Percentiles rank a stretch among this genome's conserved stretches.
phyloP scores from a whole-genome alignment of 2,113 vertebrate genomes.

The Jacana jacana region DNA sequence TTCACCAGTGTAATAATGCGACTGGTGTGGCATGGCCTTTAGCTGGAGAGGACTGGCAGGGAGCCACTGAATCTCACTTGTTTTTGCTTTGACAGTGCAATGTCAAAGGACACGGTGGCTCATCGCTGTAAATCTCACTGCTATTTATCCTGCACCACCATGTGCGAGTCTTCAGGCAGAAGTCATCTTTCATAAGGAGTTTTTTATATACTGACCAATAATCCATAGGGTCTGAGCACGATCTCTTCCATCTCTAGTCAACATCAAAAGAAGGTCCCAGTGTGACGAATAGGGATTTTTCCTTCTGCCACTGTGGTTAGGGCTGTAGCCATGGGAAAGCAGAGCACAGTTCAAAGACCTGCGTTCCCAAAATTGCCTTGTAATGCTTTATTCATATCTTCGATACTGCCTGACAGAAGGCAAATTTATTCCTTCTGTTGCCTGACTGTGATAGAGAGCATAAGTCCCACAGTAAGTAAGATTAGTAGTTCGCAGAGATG shows the following conservation, averaged over 20 bases:
- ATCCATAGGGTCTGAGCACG: constrained; percentile 3
- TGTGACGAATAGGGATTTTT: constrained; percentile 18
- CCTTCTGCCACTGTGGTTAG: not conserved
- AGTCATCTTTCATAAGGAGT: constrained; percentile 11
- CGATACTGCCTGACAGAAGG: not conserved
- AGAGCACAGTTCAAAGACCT: constrained; percentile 34
- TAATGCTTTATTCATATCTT: constrained; percentile 57
- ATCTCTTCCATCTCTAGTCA: not conserved
- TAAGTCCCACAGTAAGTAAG: not conserved
- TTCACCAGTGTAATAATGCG: constrained; percentile 32
- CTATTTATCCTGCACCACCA: constrained; percentile 32
- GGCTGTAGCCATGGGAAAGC: not conserved
- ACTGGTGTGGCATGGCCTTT: constrained; percentile 46
- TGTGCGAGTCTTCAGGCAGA: not conserved
- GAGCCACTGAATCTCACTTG: not conserved
- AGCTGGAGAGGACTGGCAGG: constrained; percentile 42
- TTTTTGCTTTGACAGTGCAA: constrained; percentile 18
- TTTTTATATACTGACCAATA: constrained; percentile 30
- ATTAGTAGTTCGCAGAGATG: not conserved
- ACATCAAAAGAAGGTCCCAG: constrained; percentile 25
- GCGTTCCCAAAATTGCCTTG: not conserved
- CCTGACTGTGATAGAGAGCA: not conserved
- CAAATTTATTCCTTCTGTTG: constrained; percentile 23
- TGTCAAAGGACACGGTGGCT: constrained; percentile 37
- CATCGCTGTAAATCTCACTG: constrained; percentile 35